Base-by-base conservation (phyloP, 2,113 vertebrate genomes). In the Plecotus auritus region DNA sequence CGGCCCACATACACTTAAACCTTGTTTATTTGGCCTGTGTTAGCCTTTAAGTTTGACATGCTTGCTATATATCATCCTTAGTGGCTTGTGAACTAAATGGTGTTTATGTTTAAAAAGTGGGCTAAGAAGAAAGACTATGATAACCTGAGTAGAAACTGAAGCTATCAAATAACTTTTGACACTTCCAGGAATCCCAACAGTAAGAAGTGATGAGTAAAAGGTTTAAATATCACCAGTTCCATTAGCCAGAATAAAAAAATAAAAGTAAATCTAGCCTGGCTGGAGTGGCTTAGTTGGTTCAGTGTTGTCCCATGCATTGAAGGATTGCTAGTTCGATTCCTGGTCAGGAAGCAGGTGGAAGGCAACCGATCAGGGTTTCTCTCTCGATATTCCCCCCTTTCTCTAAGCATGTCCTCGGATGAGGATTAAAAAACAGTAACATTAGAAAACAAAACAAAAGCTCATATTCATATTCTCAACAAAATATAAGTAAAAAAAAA, bases 101-200 rank as follows among this genome's bases (percentile, higher is more conserved):
- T 70, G 28, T 56, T 94, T 78, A 66, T 20, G 47, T 78, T 92
- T 93, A 85, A 93, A 92, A 93, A 93, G 69, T 2, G 64, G 22
- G n/a, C 64, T 66, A 67, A 67, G 64, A 67, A 67, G 61, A 32
- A 66, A 66, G 64, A 66, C 28, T 61, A 61, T 32, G 30, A 81
- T 26, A 51, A 66, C 32, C 4, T 67, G 37, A 74, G 22, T 26
- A 89, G 69, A 91, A 91, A 89, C 4, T 78, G 28, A 67, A 88
- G 78, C 14, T 67, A 85, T 40, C 30, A 67, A 81, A 66, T 30
- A 74, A 73, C 59, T 47, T 83, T 45, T 23, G 64, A 59, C 26
- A 92, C 23, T 56, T 66, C n/a, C 11, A 81, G 32, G 47, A 81
- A 54, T 85, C 77, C 49, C n/a, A 37, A 86, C 7, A 40, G 42